Conservation (phyloP, 2,797 vertebrate species). For the Catamblyrhynchus diadema region DNA sequence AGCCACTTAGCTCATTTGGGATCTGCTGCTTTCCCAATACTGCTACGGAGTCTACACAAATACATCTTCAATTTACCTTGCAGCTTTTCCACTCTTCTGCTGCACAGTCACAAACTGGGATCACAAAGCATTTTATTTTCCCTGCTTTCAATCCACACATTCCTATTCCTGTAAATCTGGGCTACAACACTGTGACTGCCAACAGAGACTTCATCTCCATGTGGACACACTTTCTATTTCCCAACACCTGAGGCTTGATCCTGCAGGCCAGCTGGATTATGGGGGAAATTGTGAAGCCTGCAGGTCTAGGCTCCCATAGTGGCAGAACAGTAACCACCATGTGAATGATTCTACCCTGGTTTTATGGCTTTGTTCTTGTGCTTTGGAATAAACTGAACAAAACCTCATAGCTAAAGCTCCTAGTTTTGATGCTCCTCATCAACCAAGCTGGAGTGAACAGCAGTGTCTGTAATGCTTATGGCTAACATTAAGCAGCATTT, state of each 20-base stretch:
- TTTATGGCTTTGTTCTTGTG: not conserved
- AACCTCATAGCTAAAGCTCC: not conserved
- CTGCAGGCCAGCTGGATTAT: not conserved
- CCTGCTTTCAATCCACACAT: not conserved
- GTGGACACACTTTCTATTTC: not conserved
- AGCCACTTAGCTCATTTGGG: not conserved
- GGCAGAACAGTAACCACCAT: not conserved
- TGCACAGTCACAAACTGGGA: not conserved
- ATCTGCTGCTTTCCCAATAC: not conserved
- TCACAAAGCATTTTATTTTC: not conserved
- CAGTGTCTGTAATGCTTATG: not conserved
- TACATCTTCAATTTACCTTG: not conserved
- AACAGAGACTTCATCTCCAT: not conserved
- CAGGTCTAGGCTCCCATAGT: fast-evolving
- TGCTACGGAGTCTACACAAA: not conserved
- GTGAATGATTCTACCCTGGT: not conserved
- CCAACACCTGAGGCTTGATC: not conserved
- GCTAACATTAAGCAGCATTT: not conserved
- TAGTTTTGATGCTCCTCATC: not conserved
- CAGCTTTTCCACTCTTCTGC: not conserved
- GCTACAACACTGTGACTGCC: not conserved
- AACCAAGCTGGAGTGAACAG: not conserved
- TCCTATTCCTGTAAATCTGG: not conserved
- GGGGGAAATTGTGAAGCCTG: not conserved
- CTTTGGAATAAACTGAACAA: not conserved